Conservation (phyloP, 2,113 vertebrate genomes). For the Ifrita kowaldi region DNA sequence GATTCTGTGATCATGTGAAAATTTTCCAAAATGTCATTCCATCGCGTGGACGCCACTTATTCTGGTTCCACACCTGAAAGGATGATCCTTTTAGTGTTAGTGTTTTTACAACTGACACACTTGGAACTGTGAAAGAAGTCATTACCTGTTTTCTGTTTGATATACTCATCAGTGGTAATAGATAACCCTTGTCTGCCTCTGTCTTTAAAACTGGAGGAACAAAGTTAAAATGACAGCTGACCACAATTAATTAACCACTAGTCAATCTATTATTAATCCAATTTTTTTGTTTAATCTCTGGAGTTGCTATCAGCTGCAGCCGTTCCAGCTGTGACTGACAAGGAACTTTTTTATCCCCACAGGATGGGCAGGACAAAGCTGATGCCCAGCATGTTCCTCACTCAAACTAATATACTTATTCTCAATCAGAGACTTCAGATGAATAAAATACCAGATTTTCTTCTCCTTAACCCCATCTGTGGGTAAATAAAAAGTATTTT, state of each 20-base stretch:
- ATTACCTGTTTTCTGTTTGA: background rate
- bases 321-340: background rate
- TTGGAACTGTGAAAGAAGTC: background rate
- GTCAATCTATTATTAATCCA: background rate
- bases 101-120: background rate
- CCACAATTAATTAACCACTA: background rate
- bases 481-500: background rate
- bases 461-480: background rate
- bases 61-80: background rate
- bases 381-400: background rate
- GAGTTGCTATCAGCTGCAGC: background rate
- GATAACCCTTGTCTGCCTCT: background rate
- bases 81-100: background rate
- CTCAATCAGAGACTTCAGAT: background rate
- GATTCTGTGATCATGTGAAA: background rate
- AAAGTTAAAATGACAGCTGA: background rate
- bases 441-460: background rate
- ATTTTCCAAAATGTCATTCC: background rate
- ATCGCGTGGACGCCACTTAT: background rate
- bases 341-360: background rate
- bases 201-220: background rate
- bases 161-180: background rate
- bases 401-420: background rate
- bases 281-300: background rate
- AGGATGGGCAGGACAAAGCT: background rate